phyloP scores from a whole-genome alignment of 2,113 vertebrate genomes.

The Gasterosteus nipponicus region DNA sequence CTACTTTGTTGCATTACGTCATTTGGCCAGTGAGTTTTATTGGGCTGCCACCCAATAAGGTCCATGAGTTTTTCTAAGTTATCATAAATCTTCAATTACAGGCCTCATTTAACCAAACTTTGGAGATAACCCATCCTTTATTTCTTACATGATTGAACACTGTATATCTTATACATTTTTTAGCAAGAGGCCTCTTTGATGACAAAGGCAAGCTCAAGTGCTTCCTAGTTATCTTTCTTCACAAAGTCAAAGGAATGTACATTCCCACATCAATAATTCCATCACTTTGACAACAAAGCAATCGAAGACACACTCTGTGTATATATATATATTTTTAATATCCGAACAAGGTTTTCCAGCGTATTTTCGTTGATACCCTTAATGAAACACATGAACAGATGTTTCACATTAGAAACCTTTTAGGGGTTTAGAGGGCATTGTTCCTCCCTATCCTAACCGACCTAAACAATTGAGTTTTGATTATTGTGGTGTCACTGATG shows the following conservation, averaged over 20 bases:
- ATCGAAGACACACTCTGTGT: background rate
- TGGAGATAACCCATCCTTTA: background rate
- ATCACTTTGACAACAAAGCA: background rate
- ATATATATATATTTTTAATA: background rate
- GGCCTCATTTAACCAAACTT: background rate
- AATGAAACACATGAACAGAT: background rate
- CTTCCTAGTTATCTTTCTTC: background rate
- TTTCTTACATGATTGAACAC: background rate
- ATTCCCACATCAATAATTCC: background rate
- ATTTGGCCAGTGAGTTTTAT: background rate
- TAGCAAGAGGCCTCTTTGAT: background rate
- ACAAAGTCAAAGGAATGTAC: background rate
- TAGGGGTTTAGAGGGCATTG: background rate
- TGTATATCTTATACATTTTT: background rate
- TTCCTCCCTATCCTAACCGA: background rate
- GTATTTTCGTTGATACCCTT: too few relatives aligned
- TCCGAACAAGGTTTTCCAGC: background rate
- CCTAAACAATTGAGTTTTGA: background rate
- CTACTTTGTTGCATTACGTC: background rate
- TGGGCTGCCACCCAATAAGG: background rate
- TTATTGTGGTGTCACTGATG: background rate
- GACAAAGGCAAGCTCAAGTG: slow-evolving; percentile 1
- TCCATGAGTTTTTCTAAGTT: background rate
- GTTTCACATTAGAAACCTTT: background rate
- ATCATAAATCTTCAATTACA: background rate